Evolutionary conservation across 2,797 vertebrate genomes (phyloP).

Genomic region (Apodemus agrarius): DNA sequence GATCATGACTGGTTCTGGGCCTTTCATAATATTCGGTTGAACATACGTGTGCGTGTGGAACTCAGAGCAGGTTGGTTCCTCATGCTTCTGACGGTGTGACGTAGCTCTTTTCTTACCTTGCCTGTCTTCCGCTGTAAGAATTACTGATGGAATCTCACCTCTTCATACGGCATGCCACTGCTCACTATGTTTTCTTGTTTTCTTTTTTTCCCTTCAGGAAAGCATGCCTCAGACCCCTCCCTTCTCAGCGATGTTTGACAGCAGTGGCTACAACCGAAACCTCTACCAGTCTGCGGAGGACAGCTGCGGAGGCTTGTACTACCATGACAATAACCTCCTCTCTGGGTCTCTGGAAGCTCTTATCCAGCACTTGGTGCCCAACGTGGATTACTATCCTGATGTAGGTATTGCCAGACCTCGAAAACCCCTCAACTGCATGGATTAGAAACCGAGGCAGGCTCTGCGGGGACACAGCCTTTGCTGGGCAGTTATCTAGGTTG

Average conservation of each 20-base stretch:
- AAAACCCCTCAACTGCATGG: background rate
- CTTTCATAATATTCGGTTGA: background rate
- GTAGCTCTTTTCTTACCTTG: background rate
- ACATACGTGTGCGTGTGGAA: fast-evolving
- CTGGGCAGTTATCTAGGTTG: background rate
- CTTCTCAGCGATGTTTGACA: conserved; percentile 93
- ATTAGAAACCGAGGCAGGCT: background rate
- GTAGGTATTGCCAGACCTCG: conserved; percentile 88
- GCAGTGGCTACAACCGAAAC: conserved; percentile 92
- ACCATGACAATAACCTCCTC: conserved; percentile 95
- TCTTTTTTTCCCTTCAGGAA: conserved; percentile 86
- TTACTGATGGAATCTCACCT: background rate
- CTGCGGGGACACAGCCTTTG: background rate
- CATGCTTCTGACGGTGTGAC: background rate
- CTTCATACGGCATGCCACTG: background rate
- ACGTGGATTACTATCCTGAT: conserved; percentile 95
- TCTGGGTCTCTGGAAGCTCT: conserved; percentile 97
- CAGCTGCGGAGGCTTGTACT: conserved; percentile 90
- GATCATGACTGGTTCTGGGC: background rate
- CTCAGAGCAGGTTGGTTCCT: background rate
- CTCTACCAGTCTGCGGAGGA: conserved; percentile 92
- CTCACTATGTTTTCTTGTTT: background rate
- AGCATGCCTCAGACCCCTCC: conserved; percentile 97
- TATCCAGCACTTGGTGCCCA: conserved; percentile 95
- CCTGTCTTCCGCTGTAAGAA: fast-evolving